Evolutionary conservation across 2,888 invertebrate species (phyloP).

Genomic region (Saturnia pavonia): DNA sequence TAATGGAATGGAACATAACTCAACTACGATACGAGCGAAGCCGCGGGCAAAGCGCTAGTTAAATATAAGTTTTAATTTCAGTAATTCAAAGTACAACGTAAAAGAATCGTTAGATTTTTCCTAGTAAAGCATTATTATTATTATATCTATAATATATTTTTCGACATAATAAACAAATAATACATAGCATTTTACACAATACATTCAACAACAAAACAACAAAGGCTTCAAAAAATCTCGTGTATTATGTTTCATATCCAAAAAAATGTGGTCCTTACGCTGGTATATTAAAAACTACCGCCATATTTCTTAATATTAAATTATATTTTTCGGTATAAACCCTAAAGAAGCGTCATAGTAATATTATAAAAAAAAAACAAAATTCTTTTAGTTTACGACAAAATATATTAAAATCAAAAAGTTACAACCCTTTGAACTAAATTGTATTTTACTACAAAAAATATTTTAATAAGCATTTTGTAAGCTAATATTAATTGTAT

Average conservation of each 20-base stretch:
- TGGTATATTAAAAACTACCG: too few species aligned
- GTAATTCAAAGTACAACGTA: background rate
- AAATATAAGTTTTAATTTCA: background rate
- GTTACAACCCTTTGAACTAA: background rate
- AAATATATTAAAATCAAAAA: too few species aligned
- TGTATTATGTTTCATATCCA: background rate
- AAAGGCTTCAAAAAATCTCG: background rate
- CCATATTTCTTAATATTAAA: too few species aligned
- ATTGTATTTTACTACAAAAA: background rate
- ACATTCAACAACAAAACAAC: background rate
- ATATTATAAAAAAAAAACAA: too few species aligned
- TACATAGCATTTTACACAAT: background rate
- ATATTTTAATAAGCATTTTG: background rate
- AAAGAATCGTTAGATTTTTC: background rate
- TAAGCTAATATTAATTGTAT: background rate
- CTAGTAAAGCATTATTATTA: background rate
- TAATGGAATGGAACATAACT: too few species aligned
- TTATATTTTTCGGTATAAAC: too few species aligned
- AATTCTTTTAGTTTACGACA: too few species aligned
- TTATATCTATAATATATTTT: background rate
- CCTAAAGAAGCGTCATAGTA: too few species aligned
- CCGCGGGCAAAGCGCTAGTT: too few species aligned
- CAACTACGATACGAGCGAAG: too few species aligned
- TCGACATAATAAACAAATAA: background rate
- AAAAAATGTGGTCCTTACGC: background rate